Evolutionary conservation across 1,140 invertebrate species (phyloP), one percentile per base, ranked within the genome.

Genomic region (Neuroterus valhalla): DNA sequence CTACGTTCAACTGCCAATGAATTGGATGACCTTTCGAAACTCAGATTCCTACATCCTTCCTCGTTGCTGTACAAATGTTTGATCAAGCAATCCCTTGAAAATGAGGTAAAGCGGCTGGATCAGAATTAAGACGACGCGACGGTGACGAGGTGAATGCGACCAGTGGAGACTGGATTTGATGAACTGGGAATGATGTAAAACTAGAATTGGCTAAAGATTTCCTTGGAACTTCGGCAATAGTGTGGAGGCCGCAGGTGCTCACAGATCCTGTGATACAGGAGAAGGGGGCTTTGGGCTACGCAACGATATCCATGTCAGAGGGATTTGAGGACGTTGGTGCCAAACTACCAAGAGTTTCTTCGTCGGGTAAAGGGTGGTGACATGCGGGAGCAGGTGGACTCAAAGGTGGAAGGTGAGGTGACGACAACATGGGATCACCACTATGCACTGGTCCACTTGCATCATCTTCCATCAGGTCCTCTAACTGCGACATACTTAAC

Each of bases 391-490:
- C 84, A n/a, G 89, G 85, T 43, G 89, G 88, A 71, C 88, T 89
- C 31, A 89, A 70, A 0, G 87, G 87, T 31, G 91, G 89, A 23
- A 92, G 84, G 73, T 91, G 90, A 8, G 91, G 90, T 19, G 93
- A 92, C 15, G 92, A 92, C 26, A 93, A 81, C 91, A 93, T 95
- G 15, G 94, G 94, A 84, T 95, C 94, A 46, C 93, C 93, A 73
- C 91, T 89, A 73, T 92, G 92, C 2, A 94, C 91, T 0, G 93
- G 91, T 50, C 89, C 91, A 69, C 91, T 91, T 15, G 94, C 93
- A 81, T 96, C 95, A 81, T 96, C 95, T 79, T 96, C 95, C 94
- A 96, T 96, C 69, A 95, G 90, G 87, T 96, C 95, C 78, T 95
- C 94, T 74, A 96, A 93, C 75, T 94, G 93, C 74, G 93, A 92